Conservation (phyloP, 2,113 vertebrate species). For the Chinchilla lanigera region DNA sequence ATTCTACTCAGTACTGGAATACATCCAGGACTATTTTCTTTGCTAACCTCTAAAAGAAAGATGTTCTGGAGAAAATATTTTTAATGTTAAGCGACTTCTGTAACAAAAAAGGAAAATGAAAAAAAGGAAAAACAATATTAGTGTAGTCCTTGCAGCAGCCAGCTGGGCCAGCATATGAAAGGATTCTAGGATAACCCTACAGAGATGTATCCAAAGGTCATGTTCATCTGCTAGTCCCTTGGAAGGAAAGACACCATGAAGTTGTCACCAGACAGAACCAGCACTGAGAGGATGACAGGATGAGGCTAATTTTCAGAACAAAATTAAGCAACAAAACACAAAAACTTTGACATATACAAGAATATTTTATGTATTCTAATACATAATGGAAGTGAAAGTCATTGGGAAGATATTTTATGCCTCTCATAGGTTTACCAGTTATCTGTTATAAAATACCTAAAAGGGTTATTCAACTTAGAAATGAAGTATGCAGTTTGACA, state of each 20-base stretch:
- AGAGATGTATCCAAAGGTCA: not conserved
- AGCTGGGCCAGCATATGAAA: not conserved
- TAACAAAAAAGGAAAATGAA: not conserved
- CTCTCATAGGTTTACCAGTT: not conserved
- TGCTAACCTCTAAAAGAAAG: not conserved
- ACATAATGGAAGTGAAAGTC: not conserved
- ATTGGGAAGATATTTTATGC: not conserved
- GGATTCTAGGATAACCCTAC: not conserved
- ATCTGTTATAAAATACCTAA: not conserved
- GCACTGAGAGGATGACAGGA: not conserved
- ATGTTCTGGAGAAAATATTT: not conserved
- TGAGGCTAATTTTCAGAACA: conserved; percentile 12
- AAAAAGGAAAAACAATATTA: not conserved
- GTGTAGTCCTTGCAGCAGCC: not conserved
- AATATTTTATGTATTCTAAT: not conserved
- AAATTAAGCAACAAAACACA: not conserved
- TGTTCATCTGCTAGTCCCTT: not conserved
- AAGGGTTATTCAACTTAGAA: not conserved
- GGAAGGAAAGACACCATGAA: not conserved
- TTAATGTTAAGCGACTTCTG: not conserved
- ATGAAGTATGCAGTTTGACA: not conserved
- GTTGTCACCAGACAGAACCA: not conserved
- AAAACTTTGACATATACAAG: not conserved
- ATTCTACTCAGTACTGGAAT: not conserved
- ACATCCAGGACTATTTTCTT: not conserved